Evolutionary conservation across 2,888 invertebrate genomes (phyloP).

Genomic region (Athrips mouffetella): DNA sequence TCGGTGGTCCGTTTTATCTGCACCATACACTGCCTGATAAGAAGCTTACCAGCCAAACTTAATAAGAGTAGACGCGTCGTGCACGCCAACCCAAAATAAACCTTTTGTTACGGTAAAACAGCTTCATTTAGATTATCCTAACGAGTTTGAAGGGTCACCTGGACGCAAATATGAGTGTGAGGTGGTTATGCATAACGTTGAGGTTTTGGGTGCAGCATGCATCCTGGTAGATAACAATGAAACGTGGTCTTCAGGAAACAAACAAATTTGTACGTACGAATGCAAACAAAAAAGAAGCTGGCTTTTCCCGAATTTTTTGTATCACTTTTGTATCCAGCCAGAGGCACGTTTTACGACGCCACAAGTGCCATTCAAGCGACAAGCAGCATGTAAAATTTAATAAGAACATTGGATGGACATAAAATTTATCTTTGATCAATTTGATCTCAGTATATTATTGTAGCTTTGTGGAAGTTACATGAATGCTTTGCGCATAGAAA

Average conservation of each 20-base stretch:
- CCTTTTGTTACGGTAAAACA: constrained; percentile 45
- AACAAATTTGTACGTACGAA: not conserved
- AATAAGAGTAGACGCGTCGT: constrained; percentile 54
- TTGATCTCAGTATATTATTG: no score
- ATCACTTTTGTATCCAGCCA: no score
- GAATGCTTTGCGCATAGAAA: no score
- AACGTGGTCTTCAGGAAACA: not conserved
- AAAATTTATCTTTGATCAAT: no score
- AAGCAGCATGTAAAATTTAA: no score
- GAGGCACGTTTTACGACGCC: no score
- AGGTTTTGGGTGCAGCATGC: constrained; percentile 48
- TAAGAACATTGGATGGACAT: no score
- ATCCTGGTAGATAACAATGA: constrained; percentile 32
- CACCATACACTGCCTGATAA: constrained; percentile 72
- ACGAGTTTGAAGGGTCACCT: constrained; percentile 34
- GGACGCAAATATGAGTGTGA: constrained; percentile 29
- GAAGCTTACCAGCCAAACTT: constrained; percentile 68
- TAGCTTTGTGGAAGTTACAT: no score
- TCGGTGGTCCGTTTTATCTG: constrained; percentile 69
- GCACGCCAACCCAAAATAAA: constrained; percentile 43
- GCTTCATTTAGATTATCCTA: constrained; percentile 46
- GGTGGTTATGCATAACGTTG: constrained; percentile 48
- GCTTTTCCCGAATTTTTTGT: no score
- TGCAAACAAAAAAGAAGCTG: not conserved
- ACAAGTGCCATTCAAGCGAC: no score